Base-by-base conservation (phyloP, 2,797 vertebrate genomes). In the Heterohyrax brucei region DNA sequence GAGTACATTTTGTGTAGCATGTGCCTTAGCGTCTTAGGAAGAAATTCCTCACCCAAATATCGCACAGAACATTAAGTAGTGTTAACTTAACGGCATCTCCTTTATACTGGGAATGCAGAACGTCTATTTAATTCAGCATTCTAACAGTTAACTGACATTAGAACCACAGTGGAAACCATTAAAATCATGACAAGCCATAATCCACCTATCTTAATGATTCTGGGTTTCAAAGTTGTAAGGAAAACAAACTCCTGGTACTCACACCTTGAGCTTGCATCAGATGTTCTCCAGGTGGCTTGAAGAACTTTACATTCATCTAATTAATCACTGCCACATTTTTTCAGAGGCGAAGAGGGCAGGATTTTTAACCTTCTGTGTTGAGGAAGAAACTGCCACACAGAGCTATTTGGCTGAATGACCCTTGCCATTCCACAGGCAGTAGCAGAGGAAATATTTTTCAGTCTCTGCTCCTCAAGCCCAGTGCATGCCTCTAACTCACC, bases 301-400 rank as follows among this genome's bases (percentile, higher is more conserved):
- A 89, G 28, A 46, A 21, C 26, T 75, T 68, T 30, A 39, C 0
- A 48, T 16, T 66, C 26, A 85, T 88, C n/a, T 90, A 78, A 89
- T 61, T 83, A 81, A 64, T 79, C 33, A 82, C 12, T 39, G 44
- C 7, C 1, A 50, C 3, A 19, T 85, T 79, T 66, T 26, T 62
- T 4, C 5, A 87, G 30, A 84, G 28, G 64, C 4, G 48, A 26
- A 21, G 10, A 70, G 56, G 9, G 7, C 48, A 87, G 48, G 75
- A 84, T 89, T 83, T 77, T 83, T 91, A 91, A 92, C 9, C 7
- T 89, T 79, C 13, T 46, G 50, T 93, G 14, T 70, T 91, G 26
- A 84, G 39, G 68, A 53, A 81, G 56, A 93, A 95, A 72, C 19
- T 89, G 22, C 3, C 85, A 28, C n/a, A 53, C 10, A 62, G 5